Evolutionary conservation across 1,140 invertebrate genomes (phyloP).

Genomic region (Monomorium pharaonis): DNA sequence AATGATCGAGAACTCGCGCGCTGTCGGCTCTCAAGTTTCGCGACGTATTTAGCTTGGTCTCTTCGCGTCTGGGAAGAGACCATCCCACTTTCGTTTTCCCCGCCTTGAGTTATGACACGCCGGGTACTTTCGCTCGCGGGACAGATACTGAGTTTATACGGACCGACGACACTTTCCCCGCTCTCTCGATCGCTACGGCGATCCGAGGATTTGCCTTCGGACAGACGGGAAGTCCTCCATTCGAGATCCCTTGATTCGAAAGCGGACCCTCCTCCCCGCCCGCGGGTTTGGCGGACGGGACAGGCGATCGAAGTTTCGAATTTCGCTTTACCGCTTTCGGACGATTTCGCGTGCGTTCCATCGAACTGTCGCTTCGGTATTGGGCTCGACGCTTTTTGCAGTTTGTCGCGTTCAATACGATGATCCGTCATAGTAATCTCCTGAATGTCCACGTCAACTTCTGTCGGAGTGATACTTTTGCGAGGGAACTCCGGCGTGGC

Average conservation of each 20-base stretch:
- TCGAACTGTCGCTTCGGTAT: slow-evolving; percentile 12
- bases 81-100: background rate
- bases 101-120: background rate
- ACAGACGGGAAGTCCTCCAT: background rate
- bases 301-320: slow-evolving; percentile 18
- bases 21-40: background rate
- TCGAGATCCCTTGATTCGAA: slow-evolving; percentile 36
- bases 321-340: background rate
- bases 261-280: slow-evolving; percentile 20
- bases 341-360: slow-evolving; percentile 40
- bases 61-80: background rate
- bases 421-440: slow-evolving; percentile 64
- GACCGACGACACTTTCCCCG: background rate
- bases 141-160: background rate
- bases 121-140: background rate
- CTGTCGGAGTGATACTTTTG: slow-evolving; percentile 21
- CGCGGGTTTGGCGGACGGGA: background rate
- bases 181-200: background rate
- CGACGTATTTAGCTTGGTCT: background rate
- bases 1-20: background rate
- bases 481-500: background rate
- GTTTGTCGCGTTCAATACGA: slow-evolving; percentile 1
- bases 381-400: background rate
- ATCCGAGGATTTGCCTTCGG: background rate
- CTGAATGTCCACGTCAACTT: slow-evolving; percentile 54